Evolutionary conservation across 2,888 invertebrate genomes (phyloP).

Genomic region (Sminthurinus aureus): DNA sequence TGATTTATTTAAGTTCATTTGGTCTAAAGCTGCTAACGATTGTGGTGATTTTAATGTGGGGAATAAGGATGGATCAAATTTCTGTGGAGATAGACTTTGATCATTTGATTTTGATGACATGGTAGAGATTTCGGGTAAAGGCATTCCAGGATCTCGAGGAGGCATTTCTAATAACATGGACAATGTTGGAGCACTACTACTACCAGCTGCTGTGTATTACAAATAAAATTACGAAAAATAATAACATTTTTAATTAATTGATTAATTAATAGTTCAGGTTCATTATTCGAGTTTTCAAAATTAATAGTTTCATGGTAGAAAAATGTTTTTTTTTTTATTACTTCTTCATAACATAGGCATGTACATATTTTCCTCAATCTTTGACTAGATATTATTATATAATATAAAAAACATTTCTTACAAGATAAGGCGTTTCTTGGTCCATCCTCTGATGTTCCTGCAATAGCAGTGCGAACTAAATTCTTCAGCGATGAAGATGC

Average conservation of each 20-base stretch:
- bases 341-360: no score
- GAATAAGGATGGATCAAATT: neutral
- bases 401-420: no score
- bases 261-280: no score
- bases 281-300: no score
- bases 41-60: neutral
- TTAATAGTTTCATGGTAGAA: no score
- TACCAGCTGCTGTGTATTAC: no score
- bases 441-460: slow-evolving; percentile 22
- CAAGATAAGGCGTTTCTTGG: slow-evolving; percentile 24
- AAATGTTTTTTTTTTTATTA: no score
- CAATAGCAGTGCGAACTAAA: slow-evolving; percentile 30
- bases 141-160: slow-evolving; percentile 64
- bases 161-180: slow-evolving; percentile 75
- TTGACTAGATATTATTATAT: no score
- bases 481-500: no score
- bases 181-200: slow-evolving; percentile 72
- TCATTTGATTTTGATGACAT: slow-evolving; percentile 28
- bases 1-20: neutral
- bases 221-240: no score
- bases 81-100: neutral
- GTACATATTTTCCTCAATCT: no score
- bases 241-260: no score
- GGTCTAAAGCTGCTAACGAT: neutral
- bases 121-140: slow-evolving; percentile 60